These are phyloP conservation scores for Idaea aversata DNA, from an alignment of 2,888 invertebrate genomes.

Conservation along the genomic window DNA sequence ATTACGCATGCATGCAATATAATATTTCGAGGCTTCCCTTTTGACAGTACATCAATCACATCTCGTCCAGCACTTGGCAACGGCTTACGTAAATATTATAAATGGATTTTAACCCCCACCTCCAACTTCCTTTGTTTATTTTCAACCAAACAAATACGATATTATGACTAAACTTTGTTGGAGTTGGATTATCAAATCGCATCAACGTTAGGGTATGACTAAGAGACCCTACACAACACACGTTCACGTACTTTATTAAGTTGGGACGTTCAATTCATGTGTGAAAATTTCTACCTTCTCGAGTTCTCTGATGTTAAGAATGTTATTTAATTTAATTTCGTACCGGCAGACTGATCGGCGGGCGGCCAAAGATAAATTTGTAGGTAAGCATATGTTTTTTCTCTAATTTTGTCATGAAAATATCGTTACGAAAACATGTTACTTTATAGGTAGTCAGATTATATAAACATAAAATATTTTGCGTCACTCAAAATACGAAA, in stretches of 20 bases:
- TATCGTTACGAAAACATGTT: too few relatives aligned
- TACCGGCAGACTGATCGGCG: too few relatives aligned
- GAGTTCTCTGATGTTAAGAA: too few relatives aligned
- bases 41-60: constrained; percentile 53
- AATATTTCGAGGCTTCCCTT: constrained; percentile 35
- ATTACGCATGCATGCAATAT: constrained; percentile 32
- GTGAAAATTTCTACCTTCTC: neutral
- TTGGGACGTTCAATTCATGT: neutral
- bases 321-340: too few relatives aligned
- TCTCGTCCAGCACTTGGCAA: constrained; percentile 47
- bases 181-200: neutral
- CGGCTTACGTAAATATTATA: constrained; percentile 48
- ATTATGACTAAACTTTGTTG: constrained; percentile 15
- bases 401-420: too few relatives aligned
- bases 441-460: too few relatives aligned
- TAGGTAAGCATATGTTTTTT: too few relatives aligned
- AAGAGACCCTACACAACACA: neutral
- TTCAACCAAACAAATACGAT: constrained; percentile 15
- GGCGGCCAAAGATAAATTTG: too few relatives aligned
- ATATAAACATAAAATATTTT: too few relatives aligned
- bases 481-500: too few relatives aligned
- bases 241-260: neutral
- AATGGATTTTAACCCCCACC: constrained; percentile 52
- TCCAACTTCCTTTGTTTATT: constrained; percentile 18
- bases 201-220: neutral